Base-by-base conservation (phyloP, 2,888 invertebrate genomes). In the Teleogryllus oceanicus region DNA sequence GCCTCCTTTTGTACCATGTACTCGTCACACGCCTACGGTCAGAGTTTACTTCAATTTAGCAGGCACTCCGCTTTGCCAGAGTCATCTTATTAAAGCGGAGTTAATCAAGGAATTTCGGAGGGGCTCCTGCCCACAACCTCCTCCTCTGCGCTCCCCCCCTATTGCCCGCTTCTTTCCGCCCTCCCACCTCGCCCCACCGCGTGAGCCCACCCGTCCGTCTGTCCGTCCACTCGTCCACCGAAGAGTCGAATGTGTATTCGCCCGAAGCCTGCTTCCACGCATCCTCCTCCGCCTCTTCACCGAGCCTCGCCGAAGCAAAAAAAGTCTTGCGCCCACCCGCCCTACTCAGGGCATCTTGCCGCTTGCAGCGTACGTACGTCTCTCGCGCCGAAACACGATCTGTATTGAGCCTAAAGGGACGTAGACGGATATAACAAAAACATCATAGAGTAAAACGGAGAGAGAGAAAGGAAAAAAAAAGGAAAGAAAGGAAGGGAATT, bases 391-490 rank as follows among this genome's bases (percentile, higher is more conserved):
- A 37, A 37, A 37, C 8, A 37, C 37, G 37, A 37, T 37, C 37
- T 37, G 37, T 37, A 37, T 37, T 79, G 83, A 75, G 78, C 79
- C 78, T 74, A 78, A 79, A 81, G 79, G 81, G 79, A 78, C 62
- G 79, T 80, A 80, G 80, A 82, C 82, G 79, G 79, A 75, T 79
- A 75, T 77, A 81, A 78, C 76, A 62, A 78, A 80, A 78, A 74
- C 49, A 50, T 75, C 75, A 75, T 49, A 78, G 77, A 50, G 62
- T 75, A 74, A 76, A 80, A 75, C 51, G 76, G 50, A 76, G 37
- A 74, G 78, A 50, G 75, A 50, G n/a, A n/a, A n/a, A 50, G 51
- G 76, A 77, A 51, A 50, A 76, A 74, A 77, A 51, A 77, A 75
- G 76, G 51, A 21, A 75, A 18, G 74, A 75, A 80, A 74, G 78